These are phyloP conservation scores for Arion vulgaris DNA, from an alignment of 1,140 invertebrate genomes.

Conservation along the genomic window DNA sequence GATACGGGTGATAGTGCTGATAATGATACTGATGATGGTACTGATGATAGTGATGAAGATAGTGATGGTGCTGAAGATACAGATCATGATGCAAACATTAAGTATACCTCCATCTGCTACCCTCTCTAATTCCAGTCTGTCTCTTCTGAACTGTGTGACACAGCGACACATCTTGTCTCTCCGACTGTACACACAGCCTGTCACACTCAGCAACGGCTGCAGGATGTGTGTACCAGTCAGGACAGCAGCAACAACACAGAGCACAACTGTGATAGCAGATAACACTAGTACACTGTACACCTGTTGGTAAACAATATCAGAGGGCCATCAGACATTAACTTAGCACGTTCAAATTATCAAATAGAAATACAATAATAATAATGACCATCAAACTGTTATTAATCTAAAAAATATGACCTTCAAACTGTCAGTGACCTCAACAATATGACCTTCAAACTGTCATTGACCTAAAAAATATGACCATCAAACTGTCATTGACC, in stretches of 20 bases:
- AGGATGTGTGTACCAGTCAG: constrained; percentile 32
- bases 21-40: too few relatives aligned
- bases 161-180: constrained; percentile 17
- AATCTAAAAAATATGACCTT: not conserved
- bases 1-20: too few relatives aligned
- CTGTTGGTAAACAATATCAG: constrained; percentile 2
- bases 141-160: constrained; percentile 16
- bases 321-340: not conserved
- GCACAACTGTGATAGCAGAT: not conserved
- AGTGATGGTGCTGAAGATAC: too few relatives aligned
- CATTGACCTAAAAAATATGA: too few relatives aligned
- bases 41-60: too few relatives aligned
- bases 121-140: constrained; percentile 18
- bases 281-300: constrained; percentile 19
- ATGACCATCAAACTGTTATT: not conserved
- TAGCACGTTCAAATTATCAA: not conserved
- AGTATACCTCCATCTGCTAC: constrained; percentile 10
- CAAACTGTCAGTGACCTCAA: too few relatives aligned
- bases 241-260: constrained; percentile 28
- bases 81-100: too few relatives aligned
- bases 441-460: too few relatives aligned
- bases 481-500: too few relatives aligned
- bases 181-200: constrained; percentile 25
- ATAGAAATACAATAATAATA: not conserved
- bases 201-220: constrained; percentile 23